Conservation (phyloP, 2,113 vertebrate species). For the Malurus cyaneus region DNA sequence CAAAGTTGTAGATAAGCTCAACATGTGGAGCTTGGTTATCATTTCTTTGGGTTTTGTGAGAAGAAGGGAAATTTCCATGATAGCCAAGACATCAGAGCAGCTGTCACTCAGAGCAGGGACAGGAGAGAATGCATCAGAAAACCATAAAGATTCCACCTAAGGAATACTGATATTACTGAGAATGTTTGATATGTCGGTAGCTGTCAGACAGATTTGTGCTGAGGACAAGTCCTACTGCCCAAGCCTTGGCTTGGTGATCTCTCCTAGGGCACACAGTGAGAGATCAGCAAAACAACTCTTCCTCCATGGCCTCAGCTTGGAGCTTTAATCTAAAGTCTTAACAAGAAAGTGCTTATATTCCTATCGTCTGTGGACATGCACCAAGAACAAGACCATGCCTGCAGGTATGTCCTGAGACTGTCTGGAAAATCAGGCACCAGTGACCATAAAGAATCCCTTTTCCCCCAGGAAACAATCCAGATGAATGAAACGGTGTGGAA, state of each 20-base stretch:
- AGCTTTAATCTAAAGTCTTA: background rate
- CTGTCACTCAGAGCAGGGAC: background rate
- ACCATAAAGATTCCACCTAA: background rate
- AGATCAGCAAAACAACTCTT: background rate
- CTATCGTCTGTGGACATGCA: background rate
- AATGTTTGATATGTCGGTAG: background rate
- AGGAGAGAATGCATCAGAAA: background rate
- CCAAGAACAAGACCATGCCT: background rate
- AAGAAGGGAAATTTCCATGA: background rate
- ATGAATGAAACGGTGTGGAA: background rate
- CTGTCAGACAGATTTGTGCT: background rate
- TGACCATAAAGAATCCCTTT: background rate
- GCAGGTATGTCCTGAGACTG: background rate
- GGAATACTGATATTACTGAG: background rate
- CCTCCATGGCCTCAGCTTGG: background rate
- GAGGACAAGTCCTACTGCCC: background rate
- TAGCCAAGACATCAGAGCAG: background rate
- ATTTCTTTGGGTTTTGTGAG: background rate
- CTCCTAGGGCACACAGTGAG: background rate
- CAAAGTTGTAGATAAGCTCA: background rate
- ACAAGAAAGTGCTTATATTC: background rate
- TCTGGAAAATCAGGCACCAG: background rate
- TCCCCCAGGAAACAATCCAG: background rate
- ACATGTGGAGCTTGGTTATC: background rate
- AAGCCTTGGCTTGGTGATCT: rapidly evolving